Evolutionary conservation across 2,113 vertebrate species (phyloP), one percentile per base, ranked within the genome.

Genomic region (Piaya cayana): DNA sequence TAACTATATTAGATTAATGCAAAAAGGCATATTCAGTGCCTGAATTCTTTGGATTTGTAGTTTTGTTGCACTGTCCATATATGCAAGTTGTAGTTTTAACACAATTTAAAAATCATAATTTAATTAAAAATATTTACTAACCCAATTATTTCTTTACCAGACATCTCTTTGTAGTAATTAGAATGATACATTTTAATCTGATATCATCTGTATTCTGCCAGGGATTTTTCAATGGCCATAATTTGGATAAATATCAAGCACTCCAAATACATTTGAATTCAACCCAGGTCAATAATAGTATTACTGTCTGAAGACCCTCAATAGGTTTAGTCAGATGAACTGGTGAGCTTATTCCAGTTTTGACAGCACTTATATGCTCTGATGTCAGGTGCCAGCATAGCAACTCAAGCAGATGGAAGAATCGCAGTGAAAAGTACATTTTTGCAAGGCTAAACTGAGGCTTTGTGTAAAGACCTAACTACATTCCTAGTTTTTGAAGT

Each of bases 171-270:
- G 94, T 93, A 95, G 92, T 93, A 96, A 96, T 97, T 96, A 84
- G 78, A 88, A 95, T 95, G 94, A 90, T 93, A 92, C 88, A 92
- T 97, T 97, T 95, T 96, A 96, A 96, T 96, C 92, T 93, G 86
- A 94, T 95, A 53, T 93, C 95, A 97, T 97, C 94, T 97, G 86
- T 88, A 95, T 96, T 96, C 95, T 97, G 95, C 92, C 94, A 96
- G 94, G 69, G 88, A 88, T 92, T 96, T 96, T 96, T 97, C 95
- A 96, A 92, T 95, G 88, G 92, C 82, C 88, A 90, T 96, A 93
- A 97, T 96, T 96, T 96, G 95, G 95, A 97, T 97, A 96, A 96
- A 95, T 97, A 94, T 86, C 93, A 97, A 96, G 88, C 86, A 93
- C 93, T 97, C 80, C 86, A 95, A 96, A 91, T 93, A 92, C 90